Base-by-base conservation (phyloP, 2,797 vertebrate species). In the Hyperoplus lanceolatus region DNA sequence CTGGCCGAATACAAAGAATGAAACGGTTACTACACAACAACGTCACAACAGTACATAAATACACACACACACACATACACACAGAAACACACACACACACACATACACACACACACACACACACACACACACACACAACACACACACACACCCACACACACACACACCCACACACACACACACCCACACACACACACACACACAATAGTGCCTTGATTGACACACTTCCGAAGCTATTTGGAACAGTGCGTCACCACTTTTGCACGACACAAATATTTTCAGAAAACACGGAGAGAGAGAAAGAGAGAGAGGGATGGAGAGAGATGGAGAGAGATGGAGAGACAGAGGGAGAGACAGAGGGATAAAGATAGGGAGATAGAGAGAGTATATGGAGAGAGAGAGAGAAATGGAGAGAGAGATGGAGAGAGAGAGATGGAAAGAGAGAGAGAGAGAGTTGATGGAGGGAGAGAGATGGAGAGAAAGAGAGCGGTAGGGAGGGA, bases 361-460 rank as follows among this genome's bases (percentile, higher is more conserved):
- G 50, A 60, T 56, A 54, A n/a, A 67, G 53, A 72, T 53, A 70
- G 54, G 62, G 58, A 36, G 61, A 13, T 76, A 62, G 63, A 51
- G 86, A 75, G 75, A 65, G 29, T 49, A 84, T 92, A 93, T 90
- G 90, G 85, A 87, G 12, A 0, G 81, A 79, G 67, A 62, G 78
- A 58, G 77, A 85, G 85, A 86, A 81, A 63, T 15, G 41, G 46
- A 21, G 2, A 5, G 29, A 21, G 69, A 55, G 55, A 80, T 29
- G 62, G 54, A 72, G 77, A 15, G 21, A 70, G 67, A 15, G 56
- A 36, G 36, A 36, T 21, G 45, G 36, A 46, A 60, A 65, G 15
- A 42, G 64, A 68, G 83, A 88, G 82, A 86, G 79, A 14, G 60
- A 50, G 73, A 76, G 54, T 1, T 1, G 48, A 36, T 21, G 45